These are phyloP conservation scores for Tiliqua scincoides DNA, from an alignment of 2,113 vertebrate species.

Conservation along the genomic window DNA sequence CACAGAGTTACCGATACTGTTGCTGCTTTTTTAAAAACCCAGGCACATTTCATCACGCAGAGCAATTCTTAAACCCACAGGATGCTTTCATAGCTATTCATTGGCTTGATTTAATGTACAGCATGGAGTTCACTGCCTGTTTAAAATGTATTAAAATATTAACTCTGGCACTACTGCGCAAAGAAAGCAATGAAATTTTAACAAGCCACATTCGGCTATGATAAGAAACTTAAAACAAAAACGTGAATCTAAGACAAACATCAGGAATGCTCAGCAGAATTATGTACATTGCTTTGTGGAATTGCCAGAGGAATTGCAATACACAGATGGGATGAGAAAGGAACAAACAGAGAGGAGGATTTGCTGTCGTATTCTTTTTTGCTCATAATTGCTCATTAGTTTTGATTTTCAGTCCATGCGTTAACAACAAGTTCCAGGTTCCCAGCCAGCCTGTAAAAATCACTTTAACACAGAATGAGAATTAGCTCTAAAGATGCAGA, in stretches of 20 bases:
- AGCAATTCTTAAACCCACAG: slow-evolving; percentile 10
- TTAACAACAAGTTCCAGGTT: slow-evolving; percentile 12
- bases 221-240: slow-evolving; percentile 17
- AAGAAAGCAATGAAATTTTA: slow-evolving; percentile 26
- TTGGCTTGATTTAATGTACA: neutral
- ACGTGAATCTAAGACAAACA: slow-evolving; percentile 33
- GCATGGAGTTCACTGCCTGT: neutral
- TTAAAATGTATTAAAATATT: slow-evolving; percentile 37
- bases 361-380: slow-evolving; percentile 25
- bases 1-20: neutral
- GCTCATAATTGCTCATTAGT: slow-evolving; percentile 28
- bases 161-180: neutral
- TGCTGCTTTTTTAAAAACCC: neutral
- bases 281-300: slow-evolving; percentile 14
- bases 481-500: neutral
- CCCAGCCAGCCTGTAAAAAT: slow-evolving; percentile 20
- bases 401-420: neutral
- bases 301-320: slow-evolving; percentile 12
- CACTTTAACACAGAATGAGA: slow-evolving; percentile 34
- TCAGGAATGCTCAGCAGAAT: neutral
- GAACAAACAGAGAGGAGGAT: slow-evolving; percentile 21
- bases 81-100: neutral
- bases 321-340: slow-evolving; percentile 5
- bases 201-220: neutral
- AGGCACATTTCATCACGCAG: neutral